These are phyloP conservation scores for Gryllus bimaculatus DNA, from an alignment of 1,140 invertebrate genomes.

Conservation along the genomic window DNA sequence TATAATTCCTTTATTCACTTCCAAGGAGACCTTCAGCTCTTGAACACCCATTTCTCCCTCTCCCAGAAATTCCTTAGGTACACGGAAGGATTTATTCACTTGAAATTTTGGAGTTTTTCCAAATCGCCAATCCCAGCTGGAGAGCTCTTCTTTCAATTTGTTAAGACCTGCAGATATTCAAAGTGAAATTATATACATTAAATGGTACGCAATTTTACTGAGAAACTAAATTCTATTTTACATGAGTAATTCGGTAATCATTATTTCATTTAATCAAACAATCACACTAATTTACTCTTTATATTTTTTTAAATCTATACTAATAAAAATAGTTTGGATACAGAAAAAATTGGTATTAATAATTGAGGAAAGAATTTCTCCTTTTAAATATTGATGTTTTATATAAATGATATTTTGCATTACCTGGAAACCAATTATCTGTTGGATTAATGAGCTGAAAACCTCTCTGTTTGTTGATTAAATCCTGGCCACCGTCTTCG, in stretches of 20 bases:
- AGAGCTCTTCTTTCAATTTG: slow-evolving; percentile 51
- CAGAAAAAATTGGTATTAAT: no score
- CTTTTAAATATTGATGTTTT: no score
- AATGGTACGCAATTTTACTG: no score
- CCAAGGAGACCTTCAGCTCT: slow-evolving; percentile 23
- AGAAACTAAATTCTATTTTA: not conserved
- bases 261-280: not conserved
- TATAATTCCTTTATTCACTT: slow-evolving; percentile 26
- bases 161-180: slow-evolving; percentile 46
- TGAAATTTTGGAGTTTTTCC: slow-evolving; percentile 81
- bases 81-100: slow-evolving; percentile 33
- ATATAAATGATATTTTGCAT: slow-evolving; percentile 13
- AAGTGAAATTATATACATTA: no score
- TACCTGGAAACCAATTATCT: slow-evolving; percentile 78
- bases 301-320: not conserved
- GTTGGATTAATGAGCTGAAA: slow-evolving; percentile 80
- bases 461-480: slow-evolving; percentile 59
- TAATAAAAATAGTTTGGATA: no score
- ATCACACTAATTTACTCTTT: not conserved
- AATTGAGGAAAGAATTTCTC: no score
- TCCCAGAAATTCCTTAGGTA: slow-evolving; percentile 21
- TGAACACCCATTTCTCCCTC: slow-evolving; percentile 11
- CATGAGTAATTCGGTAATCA: not conserved
- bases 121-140: slow-evolving; percentile 79
- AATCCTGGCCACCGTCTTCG: slow-evolving; percentile 55